Evolutionary conservation across 2,113 vertebrate genomes (phyloP).

Genomic region (Dolichotis patagonum): DNA sequence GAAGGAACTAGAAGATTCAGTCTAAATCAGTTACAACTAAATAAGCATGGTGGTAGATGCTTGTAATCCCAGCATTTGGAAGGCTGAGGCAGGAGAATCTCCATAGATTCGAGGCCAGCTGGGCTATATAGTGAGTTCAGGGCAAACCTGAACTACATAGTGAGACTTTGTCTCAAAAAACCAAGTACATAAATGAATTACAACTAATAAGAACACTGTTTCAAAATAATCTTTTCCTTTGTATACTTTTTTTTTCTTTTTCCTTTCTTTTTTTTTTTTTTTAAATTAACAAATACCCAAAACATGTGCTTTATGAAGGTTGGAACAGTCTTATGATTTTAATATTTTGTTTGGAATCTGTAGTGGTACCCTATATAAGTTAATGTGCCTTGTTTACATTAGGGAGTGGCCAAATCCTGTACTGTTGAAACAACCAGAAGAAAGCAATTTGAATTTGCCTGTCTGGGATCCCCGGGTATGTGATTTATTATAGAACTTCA

Average conservation of each 20-base stretch:
- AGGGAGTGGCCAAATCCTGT: slow-evolving; percentile 99
- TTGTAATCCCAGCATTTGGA: background rate
- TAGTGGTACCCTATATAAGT: slow-evolving; percentile 33
- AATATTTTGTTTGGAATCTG: slow-evolving; percentile 22
- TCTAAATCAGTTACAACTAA: slow-evolving; percentile 35
- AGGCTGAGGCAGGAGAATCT: background rate
- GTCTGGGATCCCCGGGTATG: slow-evolving; percentile 98
- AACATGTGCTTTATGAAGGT: background rate
- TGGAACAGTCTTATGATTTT: background rate
- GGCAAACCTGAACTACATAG: background rate
- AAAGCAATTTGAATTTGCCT: slow-evolving; percentile 96
- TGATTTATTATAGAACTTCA: slow-evolving; percentile 53
- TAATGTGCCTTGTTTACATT: background rate
- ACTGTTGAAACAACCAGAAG: slow-evolving; percentile 95
- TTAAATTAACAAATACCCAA: background rate
- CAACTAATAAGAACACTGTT: background rate
- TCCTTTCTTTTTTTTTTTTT: background rate
- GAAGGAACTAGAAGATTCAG: slow-evolving; percentile 6
- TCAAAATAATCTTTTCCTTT: slow-evolving; percentile 49
- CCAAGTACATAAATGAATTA: background rate
- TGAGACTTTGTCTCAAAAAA: background rate
- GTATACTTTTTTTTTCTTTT: background rate
- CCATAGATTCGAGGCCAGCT: background rate
- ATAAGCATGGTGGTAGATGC: background rate
- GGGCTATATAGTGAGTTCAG: background rate